Evolutionary conservation across 2,888 invertebrate genomes (phyloP), one percentile per base, ranked within the genome.

Genomic region (Hirtodrosophila cameraria): DNA sequence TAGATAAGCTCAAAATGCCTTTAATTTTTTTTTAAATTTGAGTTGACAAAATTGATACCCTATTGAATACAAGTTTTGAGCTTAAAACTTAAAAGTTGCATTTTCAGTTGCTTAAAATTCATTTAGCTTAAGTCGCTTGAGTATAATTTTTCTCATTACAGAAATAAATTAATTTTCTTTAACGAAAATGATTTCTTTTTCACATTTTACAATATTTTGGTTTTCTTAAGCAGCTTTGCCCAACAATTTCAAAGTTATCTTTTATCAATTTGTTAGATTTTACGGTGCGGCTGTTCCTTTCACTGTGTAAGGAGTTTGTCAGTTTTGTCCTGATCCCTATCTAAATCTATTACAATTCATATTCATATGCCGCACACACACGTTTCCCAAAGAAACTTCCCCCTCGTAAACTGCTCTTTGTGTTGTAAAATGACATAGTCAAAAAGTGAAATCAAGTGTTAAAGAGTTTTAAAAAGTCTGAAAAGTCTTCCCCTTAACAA

Each of bases 371-470:
- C 66, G 43, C 31, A 62, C 74, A 79, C 75, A 61, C 53, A 39
- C n/a, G n/a, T n/a, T 15, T 50, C 18, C n/a, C n/a, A 16, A 12
- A 8, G 12, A 20, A 13, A 30, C 9, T 30, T 11, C 7, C 13
- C 11, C 25, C 33, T n/a, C 11, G 0, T 9, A 12, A 13, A 11
- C 49, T 31, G 6, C 11, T n/a, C 15, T 9, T 16, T 11, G 15
- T 23, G 7, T 7, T 31, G 28, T 15, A 52, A n/a, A 15, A 46
- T 64, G 64, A 61, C 60, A 45, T 43, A 58, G 72, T 55, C 61
- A 48, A 50, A 58, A 62, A 65, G 86, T 83, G 83, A 86, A 83
- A 78, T 86, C 86, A 83, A 83, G 86, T 83, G 83, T 83, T 86
- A 83, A 86, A 72, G 75, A 82, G 72, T 79, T 82, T 84, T 75